Base-by-base conservation (phyloP, 2,888 invertebrate species). In the Molorchus minor region DNA sequence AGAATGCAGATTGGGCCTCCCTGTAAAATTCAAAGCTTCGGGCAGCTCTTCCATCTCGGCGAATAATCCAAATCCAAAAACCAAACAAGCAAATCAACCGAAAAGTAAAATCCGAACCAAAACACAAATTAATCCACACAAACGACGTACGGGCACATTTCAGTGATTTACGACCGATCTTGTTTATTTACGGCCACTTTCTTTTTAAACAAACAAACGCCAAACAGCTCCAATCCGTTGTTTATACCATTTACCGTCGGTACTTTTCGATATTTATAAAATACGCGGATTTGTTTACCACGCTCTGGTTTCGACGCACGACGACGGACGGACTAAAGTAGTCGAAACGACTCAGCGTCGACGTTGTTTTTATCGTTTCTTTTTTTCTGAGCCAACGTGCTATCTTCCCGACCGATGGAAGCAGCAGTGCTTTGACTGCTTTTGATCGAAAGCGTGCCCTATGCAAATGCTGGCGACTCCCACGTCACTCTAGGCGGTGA, bases 21-120 rank as follows among this genome's bases (percentile, higher is more conserved):
- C 68, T 12, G 75, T 67, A 62, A 75, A 76, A 65, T 75, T 75
- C 36, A 76, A 56, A 15, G 72, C 70, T 58, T 75, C 74, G 19
- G 76, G 73, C 54, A 75, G 57, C 21, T 75, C 74, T 58, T 76
- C 73, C 75, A 76, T 76, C n/a, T 57, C 36, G 49, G 15, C 13
- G n/a, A 13, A 51, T 38, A 13, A 19, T 10, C 3, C 8, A 4
- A 12, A 7, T 7, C 21, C 3, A 38, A 16, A 38, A 38, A 21
- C 25, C 36, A 21, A 41, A 21, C 21, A 12, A 30, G 44, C 13
- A 19, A n/a, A 19, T 15, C 30, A 56, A 30, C 25, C 25, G 57
- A 57, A 53, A 13, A 19, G 16, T 13, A 46, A 53, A 56, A 21
- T 17, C 33, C 35, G n/a, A 17, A 21, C n/a, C 19, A 41, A 49